phyloP scores from a whole-genome alignment of 2,888 invertebrate species.

The Xanthia togata region DNA sequence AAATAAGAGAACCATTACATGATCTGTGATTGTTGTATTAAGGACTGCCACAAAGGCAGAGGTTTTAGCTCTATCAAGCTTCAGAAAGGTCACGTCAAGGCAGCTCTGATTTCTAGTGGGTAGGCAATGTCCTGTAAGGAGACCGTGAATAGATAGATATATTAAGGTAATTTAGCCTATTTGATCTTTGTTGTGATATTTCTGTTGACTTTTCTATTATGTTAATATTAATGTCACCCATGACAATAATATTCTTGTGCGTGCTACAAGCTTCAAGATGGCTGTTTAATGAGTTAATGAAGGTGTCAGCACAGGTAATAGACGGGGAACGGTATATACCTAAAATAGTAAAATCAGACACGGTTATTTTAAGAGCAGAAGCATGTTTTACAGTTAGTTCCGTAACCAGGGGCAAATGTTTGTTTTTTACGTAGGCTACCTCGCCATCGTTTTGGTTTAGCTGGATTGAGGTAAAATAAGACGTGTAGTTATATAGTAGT shows the following conservation, averaged over 20 bases:
- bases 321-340: background rate
- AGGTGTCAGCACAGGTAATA: slow-evolving; percentile 11
- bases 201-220: too few species aligned
- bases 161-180: too few species aligned
- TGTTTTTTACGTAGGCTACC: background rate
- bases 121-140: too few species aligned
- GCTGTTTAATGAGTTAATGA: slow-evolving; percentile 5
- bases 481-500: slow-evolving; percentile 20
- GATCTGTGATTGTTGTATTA: too few species aligned
- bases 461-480: slow-evolving; percentile 41
- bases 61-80: too few species aligned
- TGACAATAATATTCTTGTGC: slow-evolving; percentile 25
- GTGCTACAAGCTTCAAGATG: slow-evolving; percentile 17
- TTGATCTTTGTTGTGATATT: too few species aligned
- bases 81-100: too few species aligned
- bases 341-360: background rate
- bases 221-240: slow-evolving; percentile 33
- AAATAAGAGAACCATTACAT: too few species aligned
- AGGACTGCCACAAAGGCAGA: too few species aligned
- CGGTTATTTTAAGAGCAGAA: too few species aligned
- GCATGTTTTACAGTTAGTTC: background rate
- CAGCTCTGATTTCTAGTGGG: too few species aligned
- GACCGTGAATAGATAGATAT: too few species aligned
- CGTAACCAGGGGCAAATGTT: background rate
- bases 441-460: slow-evolving; percentile 39